Evolutionary conservation across 92 coral and sea anemone genomes (phyloP).

Genomic region (Plumapathes pennacea): DNA sequence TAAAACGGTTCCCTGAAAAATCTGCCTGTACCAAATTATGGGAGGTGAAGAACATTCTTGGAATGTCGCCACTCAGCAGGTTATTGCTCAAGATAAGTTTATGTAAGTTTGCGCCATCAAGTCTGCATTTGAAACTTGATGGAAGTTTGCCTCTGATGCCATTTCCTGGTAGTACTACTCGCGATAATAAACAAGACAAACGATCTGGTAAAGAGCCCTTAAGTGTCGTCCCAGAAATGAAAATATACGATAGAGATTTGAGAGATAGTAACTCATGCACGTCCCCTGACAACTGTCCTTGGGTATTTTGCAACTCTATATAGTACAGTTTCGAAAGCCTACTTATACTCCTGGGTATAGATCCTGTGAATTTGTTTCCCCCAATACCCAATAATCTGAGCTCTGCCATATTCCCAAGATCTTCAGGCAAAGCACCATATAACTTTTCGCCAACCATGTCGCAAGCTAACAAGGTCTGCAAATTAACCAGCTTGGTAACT

Average conservation of each 20-base stretch:
- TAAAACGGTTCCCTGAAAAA: slow-evolving; percentile 36
- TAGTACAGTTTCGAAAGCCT: slow-evolving; percentile 19
- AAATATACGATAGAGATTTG: slow-evolving; percentile 9
- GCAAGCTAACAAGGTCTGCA: slow-evolving; percentile 39
- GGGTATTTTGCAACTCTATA: slow-evolving; percentile 45
- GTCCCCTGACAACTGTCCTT: slow-evolving; percentile 23
- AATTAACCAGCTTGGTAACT: slow-evolving; percentile 5
- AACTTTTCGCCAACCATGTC: slow-evolving; percentile 29
- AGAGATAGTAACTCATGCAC: slow-evolving; percentile 23
- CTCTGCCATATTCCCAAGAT: slow-evolving; percentile 52
- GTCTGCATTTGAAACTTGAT: neutral
- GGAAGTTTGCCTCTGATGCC: slow-evolving; percentile 31
- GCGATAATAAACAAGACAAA: slow-evolving; percentile 1
- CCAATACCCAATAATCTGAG: slow-evolving; percentile 36
- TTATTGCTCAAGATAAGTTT: slow-evolving; percentile 45
- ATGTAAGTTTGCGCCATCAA: neutral
- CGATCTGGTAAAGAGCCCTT: slow-evolving; percentile 33
- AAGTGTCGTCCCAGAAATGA: slow-evolving; percentile 36
- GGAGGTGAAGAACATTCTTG: slow-evolving; percentile 1
- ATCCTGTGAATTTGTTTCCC: slow-evolving; percentile 48
- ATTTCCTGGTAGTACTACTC: slow-evolving; percentile 46
- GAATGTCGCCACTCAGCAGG: slow-evolving; percentile 51
- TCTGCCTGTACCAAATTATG: neutral
- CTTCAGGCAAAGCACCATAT: slow-evolving; percentile 40
- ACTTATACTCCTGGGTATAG: slow-evolving; percentile 44